Evolutionary conservation across 2,888 invertebrate genomes (phyloP), one percentile per base, ranked within the genome.

Genomic region (Peribatodes rhomboidaria): DNA sequence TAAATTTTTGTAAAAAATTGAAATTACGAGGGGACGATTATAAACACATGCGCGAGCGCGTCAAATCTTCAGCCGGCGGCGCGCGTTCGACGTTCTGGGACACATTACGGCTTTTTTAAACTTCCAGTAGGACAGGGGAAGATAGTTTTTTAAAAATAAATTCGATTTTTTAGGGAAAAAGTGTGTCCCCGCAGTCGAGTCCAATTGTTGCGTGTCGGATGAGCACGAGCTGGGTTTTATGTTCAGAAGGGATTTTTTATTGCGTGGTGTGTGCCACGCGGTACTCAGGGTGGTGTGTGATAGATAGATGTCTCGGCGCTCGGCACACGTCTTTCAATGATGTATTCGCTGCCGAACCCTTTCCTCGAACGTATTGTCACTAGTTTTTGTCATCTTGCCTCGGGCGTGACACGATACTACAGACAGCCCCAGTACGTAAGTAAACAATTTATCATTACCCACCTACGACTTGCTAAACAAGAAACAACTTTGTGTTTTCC

Each of bases 51-150:
- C 92, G 92, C 90, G 86, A 90, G 92, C 92, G 92, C 91, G 90
- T 90, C 92, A 93, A 92, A 92, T 92, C 88, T 88, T 92, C 92
- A 93, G 92, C 92, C 92, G 92, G 91, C 92, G 90, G 91, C 92
- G 90, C 85, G 85, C 88, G 91, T 85, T 72, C 78, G 70, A 76
- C 85, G 85, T 82, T 82, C 85, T 78, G 85, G 83, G 86, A 86
- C 82, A 81, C 84, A 85, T 91, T 91, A 90, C 83, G 86, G 91
- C 88, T 89, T 92, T 93, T 93, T 92, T 90, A 90, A 89, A 87
- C 76, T 85, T 81, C 82, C 83, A 79, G 83, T 83, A 85, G 83
- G 78, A 81, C 84, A 81, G 83, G 90, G 89, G 88, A 89, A 87
- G 81, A 82, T 81, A 80, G 79, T 85, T 92, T 91, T 92, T 91